phyloP scores from a whole-genome alignment of 2,113 vertebrate genomes.

The Kryptolebias marmoratus region DNA sequence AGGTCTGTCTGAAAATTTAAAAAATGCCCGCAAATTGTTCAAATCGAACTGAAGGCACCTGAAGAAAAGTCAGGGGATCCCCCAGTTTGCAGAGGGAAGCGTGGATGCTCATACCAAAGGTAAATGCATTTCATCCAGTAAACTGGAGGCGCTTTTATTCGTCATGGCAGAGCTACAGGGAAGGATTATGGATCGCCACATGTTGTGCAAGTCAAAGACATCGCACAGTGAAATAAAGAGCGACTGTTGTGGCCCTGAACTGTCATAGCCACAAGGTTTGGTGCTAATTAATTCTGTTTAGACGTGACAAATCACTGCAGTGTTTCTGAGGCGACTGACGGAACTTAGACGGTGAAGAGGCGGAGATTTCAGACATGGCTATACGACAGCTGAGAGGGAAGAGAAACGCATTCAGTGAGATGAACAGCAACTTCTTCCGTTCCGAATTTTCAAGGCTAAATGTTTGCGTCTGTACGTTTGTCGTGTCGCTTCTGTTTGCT shows the following conservation, averaged over 20 bases:
- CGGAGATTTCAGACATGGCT: constrained; percentile 1
- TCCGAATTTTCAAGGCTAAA: neutral
- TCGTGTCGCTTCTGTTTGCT: constrained; percentile 4
- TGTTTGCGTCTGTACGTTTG: constrained; percentile 12
- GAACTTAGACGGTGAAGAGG: neutral
- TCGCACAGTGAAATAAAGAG: neutral
- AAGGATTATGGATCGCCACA: too few relatives aligned
- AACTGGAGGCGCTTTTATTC: too few relatives aligned
- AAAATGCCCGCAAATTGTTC: too few relatives aligned
- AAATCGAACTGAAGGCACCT: too few relatives aligned
- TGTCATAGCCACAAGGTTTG: neutral
- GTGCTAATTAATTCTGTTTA: neutral
- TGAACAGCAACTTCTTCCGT: neutral
- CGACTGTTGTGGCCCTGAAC: neutral
- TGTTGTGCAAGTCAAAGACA: too few relatives aligned
- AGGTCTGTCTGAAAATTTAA: too few relatives aligned
- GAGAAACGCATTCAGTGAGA: neutral
- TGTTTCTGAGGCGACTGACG: neutral
- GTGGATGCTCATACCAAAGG: too few relatives aligned
- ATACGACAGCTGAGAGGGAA: neutral
- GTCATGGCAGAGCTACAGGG: too few relatives aligned
- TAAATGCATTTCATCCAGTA: too few relatives aligned
- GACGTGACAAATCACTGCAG: neutral
- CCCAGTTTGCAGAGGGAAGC: too few relatives aligned
- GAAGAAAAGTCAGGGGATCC: too few relatives aligned